Percentiles rank a stretch among this genome's conserved stretches.
Conservation (phyloP, 2,888 invertebrate species). For the Plagodis dolabraria region DNA sequence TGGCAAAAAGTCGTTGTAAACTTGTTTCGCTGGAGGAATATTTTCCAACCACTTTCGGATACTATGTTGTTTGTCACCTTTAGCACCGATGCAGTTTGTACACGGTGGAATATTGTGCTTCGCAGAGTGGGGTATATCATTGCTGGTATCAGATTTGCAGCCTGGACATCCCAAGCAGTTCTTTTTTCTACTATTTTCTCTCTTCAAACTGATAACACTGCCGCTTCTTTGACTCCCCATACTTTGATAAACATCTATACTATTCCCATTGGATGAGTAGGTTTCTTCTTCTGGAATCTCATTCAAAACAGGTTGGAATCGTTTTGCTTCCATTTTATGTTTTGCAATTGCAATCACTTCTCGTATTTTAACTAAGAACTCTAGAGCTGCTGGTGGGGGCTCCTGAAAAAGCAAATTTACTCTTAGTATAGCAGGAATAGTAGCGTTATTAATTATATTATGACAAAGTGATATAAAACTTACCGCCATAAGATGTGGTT, state of each 20-base stretch:
- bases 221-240: slow-evolving; percentile 81
- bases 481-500: slow-evolving; percentile 93
- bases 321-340: slow-evolving; percentile 93
- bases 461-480: slow-evolving; percentile 45
- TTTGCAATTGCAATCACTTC: slow-evolving; percentile 96
- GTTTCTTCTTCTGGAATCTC: slow-evolving; percentile 93
- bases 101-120: slow-evolving; percentile 78
- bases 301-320: slow-evolving; percentile 90
- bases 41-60: slow-evolving; percentile 91
- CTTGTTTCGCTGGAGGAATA: slow-evolving; percentile 82
- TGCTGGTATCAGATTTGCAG: slow-evolving; percentile 72
- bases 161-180: slow-evolving; percentile 88
- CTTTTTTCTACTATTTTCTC: slow-evolving; percentile 86
- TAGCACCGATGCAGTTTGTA: slow-evolving; percentile 79
- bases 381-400: slow-evolving; percentile 95
- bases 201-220: slow-evolving; percentile 84
- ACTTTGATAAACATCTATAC: slow-evolving; percentile 76
- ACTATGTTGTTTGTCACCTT: slow-evolving; percentile 89
- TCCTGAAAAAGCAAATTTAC: slow-evolving; percentile 79
- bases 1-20: slow-evolving; percentile 57
- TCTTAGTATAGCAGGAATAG: background rate
- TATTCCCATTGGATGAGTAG: slow-evolving; percentile 74
- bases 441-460: no score
- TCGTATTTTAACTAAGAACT: slow-evolving; percentile 94
- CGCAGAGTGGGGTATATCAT: slow-evolving; percentile 65